phyloP scores from a whole-genome alignment of 2,888 invertebrate genomes.

The Patella caerulea region DNA sequence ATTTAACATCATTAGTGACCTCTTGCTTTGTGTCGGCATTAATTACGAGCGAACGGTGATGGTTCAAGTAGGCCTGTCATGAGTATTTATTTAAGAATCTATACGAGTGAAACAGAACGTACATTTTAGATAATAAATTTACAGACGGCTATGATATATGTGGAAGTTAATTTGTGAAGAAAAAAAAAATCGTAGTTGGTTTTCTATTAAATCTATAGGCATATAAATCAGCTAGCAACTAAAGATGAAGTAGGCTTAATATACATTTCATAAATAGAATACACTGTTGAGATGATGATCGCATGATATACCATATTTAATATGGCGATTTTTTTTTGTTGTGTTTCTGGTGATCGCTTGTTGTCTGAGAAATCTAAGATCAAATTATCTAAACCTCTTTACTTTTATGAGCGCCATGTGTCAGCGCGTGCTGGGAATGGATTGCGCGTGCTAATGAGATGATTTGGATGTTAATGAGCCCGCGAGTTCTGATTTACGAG shows the following conservation, averaged over 20 bases:
- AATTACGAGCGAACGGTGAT: background rate
- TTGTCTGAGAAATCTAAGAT: too few relatives aligned
- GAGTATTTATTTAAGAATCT: background rate
- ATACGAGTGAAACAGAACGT: background rate
- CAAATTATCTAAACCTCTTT: background rate
- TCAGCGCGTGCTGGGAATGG: conserved; percentile 4
- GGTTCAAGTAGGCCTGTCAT: conserved; percentile 10
- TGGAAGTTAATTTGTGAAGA: too few relatives aligned
- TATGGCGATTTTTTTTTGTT: too few relatives aligned
- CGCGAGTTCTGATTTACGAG: conserved; percentile 5
- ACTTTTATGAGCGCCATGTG: background rate
- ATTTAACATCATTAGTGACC: conserved; percentile 10
- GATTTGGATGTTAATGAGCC: conserved; percentile 12
- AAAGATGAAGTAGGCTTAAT: too few relatives aligned
- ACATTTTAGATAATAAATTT: background rate
- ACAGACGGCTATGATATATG: too few relatives aligned
- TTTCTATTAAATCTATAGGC: too few relatives aligned
- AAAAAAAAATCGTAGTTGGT: too few relatives aligned
- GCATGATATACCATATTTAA: too few relatives aligned
- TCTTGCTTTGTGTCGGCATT: conserved; percentile 5
- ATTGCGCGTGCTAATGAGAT: conserved; percentile 2
- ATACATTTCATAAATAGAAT: too few relatives aligned
- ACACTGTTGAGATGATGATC: too few relatives aligned
- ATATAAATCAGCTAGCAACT: too few relatives aligned
- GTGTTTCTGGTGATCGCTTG: too few relatives aligned